These are phyloP conservation scores for Crocallis elinguaria DNA, from an alignment of 2,888 invertebrate genomes.

Conservation along the genomic window DNA sequence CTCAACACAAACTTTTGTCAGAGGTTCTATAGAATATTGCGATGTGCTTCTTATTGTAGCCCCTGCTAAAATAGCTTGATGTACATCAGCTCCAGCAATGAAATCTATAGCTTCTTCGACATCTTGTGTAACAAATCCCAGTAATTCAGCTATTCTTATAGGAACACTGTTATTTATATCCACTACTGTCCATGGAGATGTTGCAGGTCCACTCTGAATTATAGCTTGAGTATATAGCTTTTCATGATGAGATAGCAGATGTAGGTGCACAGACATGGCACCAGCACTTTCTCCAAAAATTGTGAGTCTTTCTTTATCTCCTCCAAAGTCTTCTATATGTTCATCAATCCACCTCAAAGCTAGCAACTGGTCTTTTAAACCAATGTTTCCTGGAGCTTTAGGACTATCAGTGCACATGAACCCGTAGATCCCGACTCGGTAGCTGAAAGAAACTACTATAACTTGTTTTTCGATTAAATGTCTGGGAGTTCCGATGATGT, in stretches of 20 bases:
- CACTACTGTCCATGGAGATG: constrained; percentile 10
- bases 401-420: no score
- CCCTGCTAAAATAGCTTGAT: neutral
- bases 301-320: constrained; percentile 45
- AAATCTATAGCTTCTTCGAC: constrained; percentile 28
- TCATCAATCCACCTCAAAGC: no score
- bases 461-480: constrained; percentile 45
- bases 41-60: constrained; percentile 1
- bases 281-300: constrained; percentile 51
- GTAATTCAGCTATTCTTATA: constrained; percentile 1
- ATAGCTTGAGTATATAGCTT: constrained; percentile 42
- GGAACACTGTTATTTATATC: constrained; percentile 12
- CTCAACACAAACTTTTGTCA: constrained; percentile 29
- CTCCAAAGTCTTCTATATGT: constrained; percentile 52
- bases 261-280: constrained; percentile 41
- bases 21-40: constrained; percentile 10
- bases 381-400: no score
- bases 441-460: constrained; percentile 47
- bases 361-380: no score
- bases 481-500: constrained; percentile 38
- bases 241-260: constrained; percentile 40
- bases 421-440: no score
- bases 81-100: constrained; percentile 21
- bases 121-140: constrained; percentile 25
- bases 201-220: constrained; percentile 33